Evolutionary conservation across 1,140 invertebrate genomes (phyloP), one percentile per base, ranked within the genome.

Genomic region (Plectus sambesii): DNA sequence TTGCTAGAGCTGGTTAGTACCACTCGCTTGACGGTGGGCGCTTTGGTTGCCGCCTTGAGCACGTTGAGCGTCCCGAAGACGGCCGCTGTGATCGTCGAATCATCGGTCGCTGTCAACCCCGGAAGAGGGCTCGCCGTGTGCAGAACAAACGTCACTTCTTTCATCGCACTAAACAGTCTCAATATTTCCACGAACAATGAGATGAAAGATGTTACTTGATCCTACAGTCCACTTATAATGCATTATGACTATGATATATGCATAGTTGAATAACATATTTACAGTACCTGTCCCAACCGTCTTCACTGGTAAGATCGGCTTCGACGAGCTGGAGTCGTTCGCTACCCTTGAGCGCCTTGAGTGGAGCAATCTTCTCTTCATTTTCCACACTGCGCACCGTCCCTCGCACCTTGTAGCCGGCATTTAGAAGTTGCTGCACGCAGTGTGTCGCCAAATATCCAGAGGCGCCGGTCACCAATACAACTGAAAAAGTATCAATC

Each of bases 81-180:
- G 19, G 77, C 77, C 5, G 76, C 74, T 41, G 66, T 63, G 41
- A 79, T 68, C 0, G 77, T 38, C 36, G 71, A 70, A 51, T 79
- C 76, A 12, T 66, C 51, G 27, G 59, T 60, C 4, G 56, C 42
- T 9, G 49, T 45, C 2, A 56, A 55, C 30, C 68, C 55, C 3
- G 78, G 77, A 59, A 77, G 77, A 2, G 77, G 77, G 43, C 74
- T 76, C 2, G 77, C 78, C 9, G 75, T 72, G 59, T 79, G 77
- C 17, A 79, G 72, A 6, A 79, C 73, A 53, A 73, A 77, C 20
- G 60, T 59, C 51, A 72, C 73, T 27, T 72, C 75, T 47, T 73
- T 66, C 1, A 78, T 71, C 15, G 74, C 77, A 42, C 75, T 77
- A 55, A 50, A 71, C 52, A n/a, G n/a, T 67, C 12, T 69, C 71